Conservation (phyloP, 2,888 invertebrate species). For the Pantelozetes paolii region DNA sequence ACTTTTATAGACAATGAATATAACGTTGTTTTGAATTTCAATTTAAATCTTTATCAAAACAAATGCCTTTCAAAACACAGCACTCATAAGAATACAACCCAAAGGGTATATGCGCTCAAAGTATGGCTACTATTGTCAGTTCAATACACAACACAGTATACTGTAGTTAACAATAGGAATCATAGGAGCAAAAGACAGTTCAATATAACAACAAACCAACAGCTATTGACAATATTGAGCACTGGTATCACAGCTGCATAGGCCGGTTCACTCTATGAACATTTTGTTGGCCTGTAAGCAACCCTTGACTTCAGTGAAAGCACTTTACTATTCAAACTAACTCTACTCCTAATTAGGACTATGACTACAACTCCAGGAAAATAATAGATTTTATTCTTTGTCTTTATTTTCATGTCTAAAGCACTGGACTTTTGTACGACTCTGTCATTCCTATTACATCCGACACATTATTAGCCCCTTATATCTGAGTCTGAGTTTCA, state of each 20-base stretch:
- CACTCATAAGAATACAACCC: conserved; percentile 7
- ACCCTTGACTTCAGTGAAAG: conserved; percentile 1
- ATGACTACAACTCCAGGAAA: conserved; percentile 12
- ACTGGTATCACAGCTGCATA: no score
- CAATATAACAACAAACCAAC: neutral
- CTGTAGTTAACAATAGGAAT: neutral
- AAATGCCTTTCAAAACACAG: no score
- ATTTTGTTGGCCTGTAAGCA: neutral
- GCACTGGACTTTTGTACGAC: neutral
- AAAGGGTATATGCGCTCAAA: neutral
- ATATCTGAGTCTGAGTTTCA: neutral
- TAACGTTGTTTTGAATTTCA: neutral
- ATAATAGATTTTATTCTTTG: neutral
- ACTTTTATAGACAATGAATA: neutral
- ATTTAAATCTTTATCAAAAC: neutral
- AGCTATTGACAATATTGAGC: neutral
- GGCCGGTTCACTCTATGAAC: neutral
- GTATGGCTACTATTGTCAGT: neutral
- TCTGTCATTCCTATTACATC: neutral
- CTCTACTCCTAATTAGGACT: conserved; percentile 3
- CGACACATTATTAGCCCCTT: neutral
- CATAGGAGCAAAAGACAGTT: conserved; percentile 25
- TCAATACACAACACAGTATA: neutral
- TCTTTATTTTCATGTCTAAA: neutral
- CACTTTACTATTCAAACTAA: neutral